Conservation (phyloP, 2,797 vertebrate species). For the Sciaenops ocellatus region DNA sequence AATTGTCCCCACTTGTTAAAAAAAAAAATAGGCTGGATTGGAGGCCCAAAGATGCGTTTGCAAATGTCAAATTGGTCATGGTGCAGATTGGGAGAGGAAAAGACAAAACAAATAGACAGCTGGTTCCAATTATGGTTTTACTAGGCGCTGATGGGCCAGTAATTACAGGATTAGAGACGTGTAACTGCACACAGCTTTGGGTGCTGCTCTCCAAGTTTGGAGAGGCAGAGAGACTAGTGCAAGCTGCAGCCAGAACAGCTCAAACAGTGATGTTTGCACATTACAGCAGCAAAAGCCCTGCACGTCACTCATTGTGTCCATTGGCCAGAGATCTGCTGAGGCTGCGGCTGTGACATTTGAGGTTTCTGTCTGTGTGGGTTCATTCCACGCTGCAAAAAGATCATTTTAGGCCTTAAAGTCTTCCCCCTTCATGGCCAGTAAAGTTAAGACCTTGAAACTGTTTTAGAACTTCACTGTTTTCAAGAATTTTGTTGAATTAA, state of each 20-base stretch:
- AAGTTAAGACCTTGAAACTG: conserved; percentile 16
- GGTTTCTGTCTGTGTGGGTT: conserved; percentile 35
- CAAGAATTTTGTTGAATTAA: background rate
- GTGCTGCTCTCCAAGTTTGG: conserved; percentile 76
- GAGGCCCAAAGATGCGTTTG: conserved; percentile 75
- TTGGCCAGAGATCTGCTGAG: conserved; percentile 69
- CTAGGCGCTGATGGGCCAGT: conserved; percentile 84
- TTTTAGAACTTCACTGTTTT: background rate
- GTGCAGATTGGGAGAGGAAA: conserved; percentile 72
- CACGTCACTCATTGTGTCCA: conserved; percentile 64
- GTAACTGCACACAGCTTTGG: conserved; percentile 83
- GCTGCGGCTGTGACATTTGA: conserved; percentile 57
- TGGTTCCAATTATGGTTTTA: conserved; percentile 87
- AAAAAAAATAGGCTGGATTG: conserved; percentile 54
- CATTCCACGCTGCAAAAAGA: conserved; percentile 27
- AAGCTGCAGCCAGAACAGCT: conserved; percentile 66
- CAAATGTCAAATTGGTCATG: conserved; percentile 80
- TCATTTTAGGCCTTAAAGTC: background rate
- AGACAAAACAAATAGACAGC: conserved; percentile 84
- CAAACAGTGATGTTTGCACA: conserved; percentile 79
- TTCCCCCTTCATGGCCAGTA: conserved; percentile 3
- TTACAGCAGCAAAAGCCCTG: conserved; percentile 62
- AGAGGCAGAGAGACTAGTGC: conserved; percentile 66
- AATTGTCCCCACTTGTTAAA: conserved; percentile 45
- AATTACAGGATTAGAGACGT: conserved; percentile 86